A percentile compares a stretch with the other conserved stretches of the same genome.
Conservation (phyloP, 2,888 invertebrate species). For the Halictus ligatus region DNA sequence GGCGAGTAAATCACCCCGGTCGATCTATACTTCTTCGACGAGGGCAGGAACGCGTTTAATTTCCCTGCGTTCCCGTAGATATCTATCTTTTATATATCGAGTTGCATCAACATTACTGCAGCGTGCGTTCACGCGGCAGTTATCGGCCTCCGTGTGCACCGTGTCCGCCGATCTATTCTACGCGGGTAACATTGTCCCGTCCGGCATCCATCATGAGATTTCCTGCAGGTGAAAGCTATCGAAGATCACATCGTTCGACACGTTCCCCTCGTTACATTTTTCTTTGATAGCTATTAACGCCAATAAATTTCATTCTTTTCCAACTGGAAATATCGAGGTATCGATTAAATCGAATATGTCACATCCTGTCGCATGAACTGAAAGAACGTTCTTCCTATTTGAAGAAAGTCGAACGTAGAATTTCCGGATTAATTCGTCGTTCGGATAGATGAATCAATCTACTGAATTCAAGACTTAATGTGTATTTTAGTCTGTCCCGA, state of each 20-base stretch:
- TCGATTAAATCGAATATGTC: background rate
- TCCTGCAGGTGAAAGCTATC: slow-evolving; percentile 67
- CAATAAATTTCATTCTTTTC: background rate
- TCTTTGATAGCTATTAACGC: background rate
- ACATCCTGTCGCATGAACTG: background rate
- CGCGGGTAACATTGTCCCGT: slow-evolving; percentile 55
- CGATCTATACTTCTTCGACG: slow-evolving; percentile 12
- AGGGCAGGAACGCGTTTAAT: slow-evolving; percentile 44
- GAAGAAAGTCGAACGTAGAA: background rate
- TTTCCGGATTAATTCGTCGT: background rate
- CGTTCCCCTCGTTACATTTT: background rate
- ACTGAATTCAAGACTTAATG: background rate
- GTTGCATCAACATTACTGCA: slow-evolving; percentile 55
- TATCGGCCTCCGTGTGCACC: slow-evolving; percentile 58
- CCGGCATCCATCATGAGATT: slow-evolving; percentile 84
- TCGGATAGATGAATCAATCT: background rate
- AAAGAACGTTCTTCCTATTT: background rate
- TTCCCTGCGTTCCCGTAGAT: slow-evolving; percentile 29
- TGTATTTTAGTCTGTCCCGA: too few relatives aligned
- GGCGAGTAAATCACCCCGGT: background rate
- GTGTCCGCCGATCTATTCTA: slow-evolving; percentile 58
- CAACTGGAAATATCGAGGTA: background rate
- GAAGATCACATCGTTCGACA: slow-evolving; percentile 29
- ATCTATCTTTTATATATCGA: slow-evolving; percentile 59
- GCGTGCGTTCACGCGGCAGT: slow-evolving; percentile 53